Conservation (phyloP, 2,113 vertebrate species). For the Taxidea taxus region DNA sequence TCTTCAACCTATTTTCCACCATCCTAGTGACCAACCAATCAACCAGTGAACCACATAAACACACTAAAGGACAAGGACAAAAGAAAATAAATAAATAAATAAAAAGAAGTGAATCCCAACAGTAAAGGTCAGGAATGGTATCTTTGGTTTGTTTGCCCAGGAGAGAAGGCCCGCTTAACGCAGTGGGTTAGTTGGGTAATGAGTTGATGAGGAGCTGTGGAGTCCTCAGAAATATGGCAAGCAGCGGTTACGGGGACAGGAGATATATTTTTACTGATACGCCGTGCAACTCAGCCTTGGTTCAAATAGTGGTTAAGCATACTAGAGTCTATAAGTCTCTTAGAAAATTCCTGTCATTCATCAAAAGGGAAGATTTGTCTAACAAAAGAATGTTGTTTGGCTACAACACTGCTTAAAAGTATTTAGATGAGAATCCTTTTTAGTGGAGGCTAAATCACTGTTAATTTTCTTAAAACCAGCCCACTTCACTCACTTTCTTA, state of each 20-base stretch:
- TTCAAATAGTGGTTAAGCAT: neutral
- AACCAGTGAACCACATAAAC: neutral
- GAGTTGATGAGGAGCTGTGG: neutral
- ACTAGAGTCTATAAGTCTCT: neutral
- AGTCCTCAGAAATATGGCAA: neutral
- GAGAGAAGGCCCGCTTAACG: neutral
- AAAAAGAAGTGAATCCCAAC: neutral
- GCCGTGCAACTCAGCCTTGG: neutral
- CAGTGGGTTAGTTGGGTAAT: neutral
- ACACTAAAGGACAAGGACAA: neutral
- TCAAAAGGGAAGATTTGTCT: neutral
- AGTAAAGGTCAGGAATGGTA: neutral
- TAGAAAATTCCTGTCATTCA: neutral
- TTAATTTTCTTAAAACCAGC: neutral
- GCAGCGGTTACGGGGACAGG: no score
- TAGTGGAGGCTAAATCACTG: neutral
- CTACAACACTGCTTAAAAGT: neutral
- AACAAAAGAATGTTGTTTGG: neutral
- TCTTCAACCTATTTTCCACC: neutral
- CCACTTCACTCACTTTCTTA: neutral
- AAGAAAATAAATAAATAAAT: no score
- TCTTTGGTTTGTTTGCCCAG: neutral
- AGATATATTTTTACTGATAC: neutral
- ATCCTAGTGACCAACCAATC: neutral
- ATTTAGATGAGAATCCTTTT: neutral